Percentiles rank a stretch among this genome's conserved stretches.
phyloP scores from a whole-genome alignment of 1,140 invertebrate genomes.

The Drosophila sechellia region DNA sequence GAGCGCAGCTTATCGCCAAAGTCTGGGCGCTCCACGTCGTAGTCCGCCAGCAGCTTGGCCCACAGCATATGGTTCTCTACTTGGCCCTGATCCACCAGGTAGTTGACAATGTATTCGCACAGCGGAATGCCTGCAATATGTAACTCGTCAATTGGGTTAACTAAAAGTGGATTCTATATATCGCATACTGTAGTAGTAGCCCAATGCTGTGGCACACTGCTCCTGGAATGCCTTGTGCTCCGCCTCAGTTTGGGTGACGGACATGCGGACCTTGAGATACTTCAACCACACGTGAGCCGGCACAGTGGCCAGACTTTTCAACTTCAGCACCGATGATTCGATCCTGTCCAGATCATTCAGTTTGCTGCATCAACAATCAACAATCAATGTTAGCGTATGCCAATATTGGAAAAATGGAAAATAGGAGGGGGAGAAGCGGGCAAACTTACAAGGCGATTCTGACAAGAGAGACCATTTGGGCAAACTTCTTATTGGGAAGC shows the following conservation, averaged over 20 bases:
- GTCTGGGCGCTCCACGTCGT: conserved; percentile 48
- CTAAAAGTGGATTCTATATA: neutral
- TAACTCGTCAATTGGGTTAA: neutral
- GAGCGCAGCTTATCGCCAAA: conserved; percentile 10
- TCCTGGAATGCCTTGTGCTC: conserved; percentile 30
- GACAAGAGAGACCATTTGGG: neutral
- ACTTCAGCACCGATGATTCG: conserved; percentile 16
- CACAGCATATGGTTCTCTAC: conserved; percentile 29
- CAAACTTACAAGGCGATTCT: conserved; percentile 18
- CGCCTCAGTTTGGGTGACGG: conserved; percentile 50
- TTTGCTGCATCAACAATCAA: conserved; percentile 14
- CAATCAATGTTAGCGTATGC: too few relatives aligned
- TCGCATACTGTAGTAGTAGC: conserved; percentile 44
- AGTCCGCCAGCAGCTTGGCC: conserved; percentile 51
- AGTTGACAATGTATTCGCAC: conserved; percentile 36
- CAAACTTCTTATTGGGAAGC: neutral
- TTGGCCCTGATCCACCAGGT: conserved; percentile 14
- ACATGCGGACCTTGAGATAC: conserved; percentile 34
- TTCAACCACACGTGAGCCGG: conserved; percentile 57
- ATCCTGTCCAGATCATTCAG: conserved; percentile 47
- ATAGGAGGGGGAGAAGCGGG: neutral
- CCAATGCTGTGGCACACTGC: conserved; percentile 33
- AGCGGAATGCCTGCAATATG: conserved; percentile 31
- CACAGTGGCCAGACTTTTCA: conserved; percentile 23
- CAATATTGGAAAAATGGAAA: too few relatives aligned